Base-by-base conservation (phyloP, 2,888 invertebrate species). In the Sinopyrophorus schimmeli region DNA sequence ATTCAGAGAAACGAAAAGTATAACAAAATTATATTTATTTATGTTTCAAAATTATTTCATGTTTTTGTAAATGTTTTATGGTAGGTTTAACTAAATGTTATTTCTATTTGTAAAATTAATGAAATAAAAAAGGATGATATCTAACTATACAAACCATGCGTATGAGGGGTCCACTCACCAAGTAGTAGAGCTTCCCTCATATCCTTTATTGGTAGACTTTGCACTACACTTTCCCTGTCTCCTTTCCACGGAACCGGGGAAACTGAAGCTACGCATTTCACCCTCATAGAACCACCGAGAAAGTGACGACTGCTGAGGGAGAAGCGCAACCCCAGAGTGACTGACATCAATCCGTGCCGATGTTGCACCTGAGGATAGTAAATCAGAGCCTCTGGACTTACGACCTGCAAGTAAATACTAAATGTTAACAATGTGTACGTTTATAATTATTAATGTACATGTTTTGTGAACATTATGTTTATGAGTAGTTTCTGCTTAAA, bases 121-220 rank as follows among this genome's bases (percentile, higher is more conserved):
- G n/a, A n/a, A n/a, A n/a, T n/a, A n/a, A n/a, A n/a, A n/a, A n/a
- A n/a, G n/a, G n/a, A n/a, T n/a, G n/a, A n/a, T n/a, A 34, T 30
- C 30, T 15, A 15, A 15, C 38, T 39, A 47, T 47, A 47, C 49
- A 30, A 43, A 49, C 49, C 49, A 43, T 42, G 49, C 42, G 11
- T 35, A 49, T 16, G 42, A 26, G 14, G 49, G 41, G 59, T 62
- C 60, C 59, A 65, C 78, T 77, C 71, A 82, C 82, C 82, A 61
- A 82, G 73, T 52, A 82, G 70, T 65, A 81, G 75, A 16, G 82
- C 82, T 67, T 82, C 82, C 55, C 81, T 74, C 70, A 80, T 79
- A 64, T 80, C 80, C 63, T 79, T 77, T 47, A 80, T 74, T 21
- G 78, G 77, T 35, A 78, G 71, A 30, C 77, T 76, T 64, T 80